Conservation (phyloP, 2,888 invertebrate species). For the Ophion ellenae region DNA sequence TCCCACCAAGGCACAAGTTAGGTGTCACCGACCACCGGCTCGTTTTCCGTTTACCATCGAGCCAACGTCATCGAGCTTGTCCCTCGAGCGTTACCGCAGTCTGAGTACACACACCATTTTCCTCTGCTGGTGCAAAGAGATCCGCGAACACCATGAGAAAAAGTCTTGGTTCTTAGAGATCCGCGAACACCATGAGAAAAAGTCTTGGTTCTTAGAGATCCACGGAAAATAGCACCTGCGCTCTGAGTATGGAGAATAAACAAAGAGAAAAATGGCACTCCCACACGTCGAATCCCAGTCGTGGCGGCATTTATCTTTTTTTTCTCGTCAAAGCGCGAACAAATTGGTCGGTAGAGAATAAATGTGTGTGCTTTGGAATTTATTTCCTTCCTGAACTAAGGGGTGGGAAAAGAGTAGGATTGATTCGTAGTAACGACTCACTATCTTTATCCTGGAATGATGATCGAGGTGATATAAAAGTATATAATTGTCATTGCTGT, state of each 20-base stretch:
- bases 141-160: slow-evolving; percentile 17
- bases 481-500: too few species aligned
- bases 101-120: slow-evolving; percentile 58
- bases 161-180: slow-evolving; percentile 18
- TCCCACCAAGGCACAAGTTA: slow-evolving; percentile 69
- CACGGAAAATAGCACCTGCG: slow-evolving; percentile 22
- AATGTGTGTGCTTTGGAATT: neutral
- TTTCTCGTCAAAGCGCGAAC: neutral
- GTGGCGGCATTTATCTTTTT: neutral
- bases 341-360: slow-evolving; percentile 23
- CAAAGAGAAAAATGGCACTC: slow-evolving; percentile 9
- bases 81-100: slow-evolving; percentile 52
- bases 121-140: slow-evolving; percentile 11
- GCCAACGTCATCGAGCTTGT: slow-evolving; percentile 60
- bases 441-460: too few species aligned
- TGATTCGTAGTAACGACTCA: too few species aligned
- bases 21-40: slow-evolving; percentile 77
- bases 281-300: neutral
- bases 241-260: slow-evolving; percentile 20
- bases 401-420: too few species aligned
- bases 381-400: neutral
- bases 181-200: slow-evolving; percentile 25
- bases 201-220: slow-evolving; percentile 15
- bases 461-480: too few species aligned
- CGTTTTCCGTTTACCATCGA: slow-evolving; percentile 77